Conservation (phyloP, 1,140 invertebrate species). For the Apis cerana region DNA sequence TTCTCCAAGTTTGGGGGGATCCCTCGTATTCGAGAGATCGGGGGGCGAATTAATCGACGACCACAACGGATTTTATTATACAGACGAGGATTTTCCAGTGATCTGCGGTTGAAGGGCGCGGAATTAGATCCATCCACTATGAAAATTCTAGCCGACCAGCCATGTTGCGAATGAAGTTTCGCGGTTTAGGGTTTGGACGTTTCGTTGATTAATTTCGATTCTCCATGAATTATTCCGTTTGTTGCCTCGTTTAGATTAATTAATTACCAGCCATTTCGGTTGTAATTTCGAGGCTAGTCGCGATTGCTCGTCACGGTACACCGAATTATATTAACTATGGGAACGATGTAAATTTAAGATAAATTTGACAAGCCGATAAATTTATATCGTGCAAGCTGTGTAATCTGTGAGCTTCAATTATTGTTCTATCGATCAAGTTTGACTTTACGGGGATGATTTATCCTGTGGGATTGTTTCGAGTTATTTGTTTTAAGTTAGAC, state of each 20-base stretch:
- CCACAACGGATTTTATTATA: not conserved
- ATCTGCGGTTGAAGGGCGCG: too few relatives aligned
- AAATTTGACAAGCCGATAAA: not conserved
- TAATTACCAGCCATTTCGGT: not conserved
- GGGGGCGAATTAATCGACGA: conserved; percentile 21
- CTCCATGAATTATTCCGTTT: not conserved
- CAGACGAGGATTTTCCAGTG: not conserved
- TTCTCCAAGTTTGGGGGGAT: conserved; percentile 9
- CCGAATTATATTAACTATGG: too few relatives aligned
- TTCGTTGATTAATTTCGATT: not conserved
- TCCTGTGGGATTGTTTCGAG: too few relatives aligned
- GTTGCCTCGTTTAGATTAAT: not conserved
- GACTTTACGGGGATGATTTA: too few relatives aligned
- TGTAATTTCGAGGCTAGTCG: not conserved
- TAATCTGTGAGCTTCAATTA: too few relatives aligned
- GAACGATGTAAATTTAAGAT: not conserved
- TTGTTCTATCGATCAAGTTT: too few relatives aligned
- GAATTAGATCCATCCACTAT: not conserved
- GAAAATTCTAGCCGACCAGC: not conserved
- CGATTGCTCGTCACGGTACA: not conserved
- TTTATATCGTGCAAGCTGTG: too few relatives aligned
- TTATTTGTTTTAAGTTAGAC: too few relatives aligned
- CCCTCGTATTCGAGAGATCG: conserved; percentile 10
- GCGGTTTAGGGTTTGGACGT: not conserved
- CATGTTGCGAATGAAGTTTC: not conserved